Percentiles rank a stretch among this genome's conserved stretches.
Evolutionary conservation across 2,888 invertebrate genomes (phyloP).

Genomic region (Opisthograptis luteolata): DNA sequence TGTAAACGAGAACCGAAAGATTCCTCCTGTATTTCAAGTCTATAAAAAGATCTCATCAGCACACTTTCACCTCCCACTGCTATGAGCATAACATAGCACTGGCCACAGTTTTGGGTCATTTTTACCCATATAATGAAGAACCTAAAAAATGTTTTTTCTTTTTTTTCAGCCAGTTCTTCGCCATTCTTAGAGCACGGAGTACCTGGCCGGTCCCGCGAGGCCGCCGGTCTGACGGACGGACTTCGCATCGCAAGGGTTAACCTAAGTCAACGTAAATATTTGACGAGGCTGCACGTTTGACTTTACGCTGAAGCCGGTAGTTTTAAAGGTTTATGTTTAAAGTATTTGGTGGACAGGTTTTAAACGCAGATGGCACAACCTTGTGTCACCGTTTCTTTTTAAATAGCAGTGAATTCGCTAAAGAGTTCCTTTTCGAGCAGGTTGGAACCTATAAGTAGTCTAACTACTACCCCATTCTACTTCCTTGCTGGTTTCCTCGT

Average conservation of each 20-base stretch:
- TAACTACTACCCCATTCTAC: no score
- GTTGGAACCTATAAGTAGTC: no score
- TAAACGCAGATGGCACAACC: neutral
- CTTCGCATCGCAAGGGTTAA: constrained; percentile 72
- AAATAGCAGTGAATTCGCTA: no score
- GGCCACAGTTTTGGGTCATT: no score
- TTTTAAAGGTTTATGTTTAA: constrained; percentile 35
- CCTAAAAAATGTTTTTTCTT: constrained; percentile 1
- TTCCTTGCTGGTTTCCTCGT: no score
- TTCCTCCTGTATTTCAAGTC: no score
- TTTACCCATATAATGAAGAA: no score
- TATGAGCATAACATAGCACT: no score
- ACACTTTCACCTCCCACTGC: no score
- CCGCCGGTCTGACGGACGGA: constrained; percentile 74
- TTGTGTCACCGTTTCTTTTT: neutral
- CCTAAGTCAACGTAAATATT: constrained; percentile 81
- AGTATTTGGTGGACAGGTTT: constrained; percentile 7
- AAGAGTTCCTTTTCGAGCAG: no score
- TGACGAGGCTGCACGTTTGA: constrained; percentile 58
- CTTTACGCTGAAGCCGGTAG: constrained; percentile 39
- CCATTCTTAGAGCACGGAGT: constrained; percentile 45
- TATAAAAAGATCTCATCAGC: no score
- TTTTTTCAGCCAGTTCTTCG: constrained; percentile 29
- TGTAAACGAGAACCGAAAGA: no score
- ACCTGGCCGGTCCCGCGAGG: constrained; percentile 75